These are phyloP conservation scores for Macrochelys suwanniensis DNA, from an alignment of 2,797 vertebrate genomes.

Conservation along the genomic window DNA sequence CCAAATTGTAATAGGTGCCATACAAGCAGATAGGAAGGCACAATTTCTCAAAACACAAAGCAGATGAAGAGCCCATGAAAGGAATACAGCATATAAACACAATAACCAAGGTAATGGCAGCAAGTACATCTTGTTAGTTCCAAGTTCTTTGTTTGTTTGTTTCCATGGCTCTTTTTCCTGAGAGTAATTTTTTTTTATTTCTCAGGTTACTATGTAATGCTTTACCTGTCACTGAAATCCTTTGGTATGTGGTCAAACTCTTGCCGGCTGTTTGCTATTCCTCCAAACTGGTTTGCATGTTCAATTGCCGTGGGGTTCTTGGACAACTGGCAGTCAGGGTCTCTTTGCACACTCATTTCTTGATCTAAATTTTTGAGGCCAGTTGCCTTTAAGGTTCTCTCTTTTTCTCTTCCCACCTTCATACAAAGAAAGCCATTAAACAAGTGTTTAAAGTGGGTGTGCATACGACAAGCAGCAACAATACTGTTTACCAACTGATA, in stretches of 20 bases:
- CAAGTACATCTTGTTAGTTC: neutral
- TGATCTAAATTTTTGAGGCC: slow-evolving; percentile 80
- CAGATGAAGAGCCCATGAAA: neutral
- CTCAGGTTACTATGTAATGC: neutral
- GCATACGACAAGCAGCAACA: neutral
- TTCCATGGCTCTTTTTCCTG: neutral
- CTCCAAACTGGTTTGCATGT: slow-evolving; percentile 88
- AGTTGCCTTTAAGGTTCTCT: slow-evolving; percentile 77
- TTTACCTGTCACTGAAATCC: slow-evolving; percentile 89
- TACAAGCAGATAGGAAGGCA: neutral
- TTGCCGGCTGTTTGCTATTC: slow-evolving; percentile 91
- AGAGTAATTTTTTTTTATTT: neutral
- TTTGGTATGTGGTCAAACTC: slow-evolving; percentile 88
- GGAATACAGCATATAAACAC: neutral
- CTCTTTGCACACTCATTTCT: slow-evolving; percentile 67
- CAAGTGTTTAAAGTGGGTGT: neutral
- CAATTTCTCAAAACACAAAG: neutral
- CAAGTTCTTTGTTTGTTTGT: neutral
- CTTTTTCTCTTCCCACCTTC: slow-evolving; percentile 87
- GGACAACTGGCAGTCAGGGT: slow-evolving; percentile 85
- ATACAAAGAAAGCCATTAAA: slow-evolving; percentile 40
- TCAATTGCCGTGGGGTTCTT: slow-evolving; percentile 82
- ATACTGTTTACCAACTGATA: neutral
- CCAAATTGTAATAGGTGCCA: neutral
- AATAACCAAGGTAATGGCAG: neutral